These are phyloP conservation scores for Gallinago paraguaiae DNA, from an alignment of 2,113 vertebrate species.

Conservation along the genomic window DNA sequence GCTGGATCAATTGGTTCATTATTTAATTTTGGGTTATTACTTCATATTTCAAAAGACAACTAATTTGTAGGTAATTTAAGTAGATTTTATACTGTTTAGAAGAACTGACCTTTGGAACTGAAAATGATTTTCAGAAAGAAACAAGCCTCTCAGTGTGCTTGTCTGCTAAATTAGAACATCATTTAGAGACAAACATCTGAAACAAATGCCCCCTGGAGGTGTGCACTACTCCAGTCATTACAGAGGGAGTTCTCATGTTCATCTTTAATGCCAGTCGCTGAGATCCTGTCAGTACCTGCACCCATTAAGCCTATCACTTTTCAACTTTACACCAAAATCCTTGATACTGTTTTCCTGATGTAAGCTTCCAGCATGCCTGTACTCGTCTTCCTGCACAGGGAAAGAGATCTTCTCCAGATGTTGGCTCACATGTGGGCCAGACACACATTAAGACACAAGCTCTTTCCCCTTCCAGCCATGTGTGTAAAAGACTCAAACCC, in stretches of 20 bases:
- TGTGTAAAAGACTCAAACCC: background rate
- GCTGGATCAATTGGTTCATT: background rate
- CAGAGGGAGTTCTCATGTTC: background rate
- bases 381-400: background rate
- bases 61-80: background rate
- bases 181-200: conserved; percentile 14
- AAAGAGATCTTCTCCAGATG: background rate
- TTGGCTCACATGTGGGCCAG: background rate
- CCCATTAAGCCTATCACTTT: conserved; percentile 59
- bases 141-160: background rate
- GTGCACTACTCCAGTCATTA: background rate
- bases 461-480: background rate
- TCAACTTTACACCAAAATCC: conserved; percentile 53
- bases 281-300: conserved; percentile 56
- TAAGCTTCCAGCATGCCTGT: conserved; percentile 19
- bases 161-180: background rate
- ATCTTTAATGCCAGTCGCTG: conserved; percentile 10
- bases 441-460: background rate
- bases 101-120: background rate
- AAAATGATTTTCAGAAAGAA: background rate
- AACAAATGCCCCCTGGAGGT: conserved; percentile 29
- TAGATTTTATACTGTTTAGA: background rate
- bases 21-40: background rate
- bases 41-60: background rate
- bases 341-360: conserved; percentile 30